Conservation (phyloP, 2,797 vertebrate species). For the Cryptoprocta ferox region DNA sequence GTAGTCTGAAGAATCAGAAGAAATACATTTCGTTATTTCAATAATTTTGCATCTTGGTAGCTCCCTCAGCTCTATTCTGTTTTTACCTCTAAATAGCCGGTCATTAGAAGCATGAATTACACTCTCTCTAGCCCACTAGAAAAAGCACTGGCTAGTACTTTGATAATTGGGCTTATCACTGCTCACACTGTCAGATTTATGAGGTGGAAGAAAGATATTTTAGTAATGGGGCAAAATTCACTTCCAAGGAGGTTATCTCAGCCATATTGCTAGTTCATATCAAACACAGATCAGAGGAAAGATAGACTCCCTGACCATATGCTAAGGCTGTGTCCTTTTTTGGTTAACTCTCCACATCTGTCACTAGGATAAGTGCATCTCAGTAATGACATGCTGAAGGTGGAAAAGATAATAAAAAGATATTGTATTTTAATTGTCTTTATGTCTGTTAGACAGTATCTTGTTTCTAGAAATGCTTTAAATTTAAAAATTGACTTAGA, state of each 20-base stretch:
- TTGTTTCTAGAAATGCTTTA: constrained; percentile 59
- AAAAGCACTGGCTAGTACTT: not conserved
- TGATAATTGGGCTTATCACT: not conserved
- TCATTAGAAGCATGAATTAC: not conserved
- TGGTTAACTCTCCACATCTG: constrained; percentile 9
- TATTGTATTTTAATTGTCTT: constrained; percentile 35
- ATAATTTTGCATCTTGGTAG: not conserved
- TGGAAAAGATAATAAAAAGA: constrained; percentile 45
- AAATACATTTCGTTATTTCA: not conserved
- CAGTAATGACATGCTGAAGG: constrained; percentile 32
- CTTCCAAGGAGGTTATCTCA: not conserved
- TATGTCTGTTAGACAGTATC: constrained; percentile 26
- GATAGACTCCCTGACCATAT: not conserved
- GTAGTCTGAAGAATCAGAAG: not conserved
- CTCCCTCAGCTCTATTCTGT: not conserved
- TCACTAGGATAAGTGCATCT: constrained; percentile 35
- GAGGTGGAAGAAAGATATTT: not conserved
- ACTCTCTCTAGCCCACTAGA: not conserved
- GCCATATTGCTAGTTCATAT: not conserved
- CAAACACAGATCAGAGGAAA: not conserved
- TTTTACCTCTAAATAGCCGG: not conserved
- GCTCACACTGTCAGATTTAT: not conserved
- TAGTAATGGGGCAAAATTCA: not conserved
- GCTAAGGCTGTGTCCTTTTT: not conserved
- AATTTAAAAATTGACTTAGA: constrained; percentile 23